A percentile compares a stretch with the other conserved stretches of the same genome.
These are phyloP conservation scores for Mesocentrotus franciscanus DNA, from an alignment of 53 echinoderm and acorn worm species.

Conservation along the genomic window DNA sequence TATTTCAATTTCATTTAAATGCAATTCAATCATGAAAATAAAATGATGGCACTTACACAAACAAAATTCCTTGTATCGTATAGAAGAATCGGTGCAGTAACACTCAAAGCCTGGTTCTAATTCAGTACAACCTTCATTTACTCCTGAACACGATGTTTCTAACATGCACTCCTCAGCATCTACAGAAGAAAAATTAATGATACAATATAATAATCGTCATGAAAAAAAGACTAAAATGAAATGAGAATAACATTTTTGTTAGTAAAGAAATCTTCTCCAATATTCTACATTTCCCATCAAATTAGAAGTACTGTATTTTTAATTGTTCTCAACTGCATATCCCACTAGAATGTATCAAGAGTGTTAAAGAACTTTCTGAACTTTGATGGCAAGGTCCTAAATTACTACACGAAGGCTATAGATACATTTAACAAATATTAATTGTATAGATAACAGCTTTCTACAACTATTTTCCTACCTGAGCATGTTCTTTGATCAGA, in stretches of 20 bases:
- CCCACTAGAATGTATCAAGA: no score
- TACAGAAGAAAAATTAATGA: background rate
- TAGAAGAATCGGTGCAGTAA: background rate
- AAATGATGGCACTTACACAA: background rate
- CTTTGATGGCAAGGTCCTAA: no score
- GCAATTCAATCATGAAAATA: background rate
- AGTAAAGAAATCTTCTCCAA: background rate
- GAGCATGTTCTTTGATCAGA: background rate
- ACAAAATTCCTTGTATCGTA: background rate
- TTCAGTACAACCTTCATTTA: slow-evolving; percentile 16
- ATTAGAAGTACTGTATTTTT: background rate
- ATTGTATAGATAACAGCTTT: no score
- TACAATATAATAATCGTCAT: background rate
- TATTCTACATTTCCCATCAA: background rate
- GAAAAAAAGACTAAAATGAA: background rate
- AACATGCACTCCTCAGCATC: background rate
- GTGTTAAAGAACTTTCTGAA: no score
- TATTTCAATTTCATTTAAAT: background rate
- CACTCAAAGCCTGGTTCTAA: slow-evolving; percentile 10
- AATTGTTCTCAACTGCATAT: background rate
- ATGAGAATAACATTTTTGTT: background rate
- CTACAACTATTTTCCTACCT: background rate
- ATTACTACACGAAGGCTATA: no score
- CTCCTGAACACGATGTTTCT: background rate
- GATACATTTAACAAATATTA: no score